Base-by-base conservation (phyloP, 2,888 invertebrate species). In the Synanthedon myopaeformis region DNA sequence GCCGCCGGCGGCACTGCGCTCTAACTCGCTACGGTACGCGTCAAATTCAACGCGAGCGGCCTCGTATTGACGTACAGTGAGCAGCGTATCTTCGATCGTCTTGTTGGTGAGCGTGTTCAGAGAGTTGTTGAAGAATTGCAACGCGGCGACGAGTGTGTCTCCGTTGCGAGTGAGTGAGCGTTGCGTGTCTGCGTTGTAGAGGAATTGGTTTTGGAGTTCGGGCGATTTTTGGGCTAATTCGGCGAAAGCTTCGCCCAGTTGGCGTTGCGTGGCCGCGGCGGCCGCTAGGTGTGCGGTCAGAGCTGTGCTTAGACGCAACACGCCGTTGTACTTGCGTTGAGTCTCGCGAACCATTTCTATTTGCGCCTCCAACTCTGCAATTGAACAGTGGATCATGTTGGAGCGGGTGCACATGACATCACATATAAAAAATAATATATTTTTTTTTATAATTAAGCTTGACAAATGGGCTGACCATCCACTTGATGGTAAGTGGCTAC, bases 161-260 rank as follows among this genome's bases (percentile, higher is more conserved):
- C 98, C 98, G 82, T 98, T 98, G 80, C 96, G 95, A 28, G 83
- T 82, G 57, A 99, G 89, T 67, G 95, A 95, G 67, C 96, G 91
- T 88, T 99, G 98, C 54, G 97, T 97, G 87, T 98, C 98, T 35
- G 97, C 95, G 83, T 98, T 98, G 79, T 96, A 96, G 51, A 95
- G 90, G 84, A 98, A 98, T 82, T 83, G 85, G 58, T 96, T 95
- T 80, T 97, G 96, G 52, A 99, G 89, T 77, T 98, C 97, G 0
- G 98, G 97, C 57, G 97, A 96, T 79, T 97, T 97, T 88, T 98
- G 96, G 53, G 98, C 96, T 63, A 99, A 89, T 69, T 98, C 98
- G 11, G 96, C 94, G 83, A 99, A 98, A 23, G 96, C 94, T 76
- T 98, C 97, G 0, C 96, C 96, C 51, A 98, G 89, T 12, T 94